Conservation (phyloP, 2,888 invertebrate genomes). For the Eristalis intricaria region DNA sequence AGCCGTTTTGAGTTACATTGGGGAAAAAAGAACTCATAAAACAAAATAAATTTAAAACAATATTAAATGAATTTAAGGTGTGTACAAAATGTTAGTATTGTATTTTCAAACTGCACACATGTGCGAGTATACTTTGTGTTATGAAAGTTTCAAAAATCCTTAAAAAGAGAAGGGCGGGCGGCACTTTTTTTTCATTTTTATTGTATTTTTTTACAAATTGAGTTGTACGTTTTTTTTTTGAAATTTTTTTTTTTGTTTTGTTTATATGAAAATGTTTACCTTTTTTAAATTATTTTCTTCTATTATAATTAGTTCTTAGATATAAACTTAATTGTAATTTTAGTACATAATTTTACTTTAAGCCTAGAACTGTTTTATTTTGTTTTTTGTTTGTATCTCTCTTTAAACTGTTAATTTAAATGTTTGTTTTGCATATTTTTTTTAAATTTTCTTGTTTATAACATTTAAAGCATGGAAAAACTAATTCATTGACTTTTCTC, state of each 20-base stretch:
- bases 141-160: slow-evolving; percentile 40
- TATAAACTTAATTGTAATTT: slow-evolving; percentile 67
- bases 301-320: slow-evolving; percentile 70
- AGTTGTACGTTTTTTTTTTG: slow-evolving; percentile 66
- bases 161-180: slow-evolving; percentile 66
- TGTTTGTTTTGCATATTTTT: slow-evolving; percentile 32
- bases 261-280: slow-evolving; percentile 65
- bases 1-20: not conserved
- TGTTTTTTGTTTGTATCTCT: slow-evolving; percentile 27
- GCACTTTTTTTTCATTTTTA: slow-evolving; percentile 57
- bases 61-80: not conserved
- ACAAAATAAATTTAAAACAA: slow-evolving; percentile 8
- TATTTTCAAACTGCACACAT: slow-evolving; percentile 22
- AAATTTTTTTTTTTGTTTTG: slow-evolving; percentile 25
- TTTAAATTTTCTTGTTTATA: slow-evolving; percentile 54
- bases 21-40: not conserved
- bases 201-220: slow-evolving; percentile 62
- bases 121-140: slow-evolving; percentile 25
- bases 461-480: slow-evolving; percentile 69
- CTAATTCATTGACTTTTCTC: slow-evolving; percentile 61
- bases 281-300: slow-evolving; percentile 37
- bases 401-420: slow-evolving; percentile 32
- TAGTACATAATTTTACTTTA: slow-evolving; percentile 66
- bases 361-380: slow-evolving; percentile 62
- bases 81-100: slow-evolving; percentile 8